phyloP scores from a whole-genome alignment of 2,113 vertebrate genomes.

The Platanista minor region DNA sequence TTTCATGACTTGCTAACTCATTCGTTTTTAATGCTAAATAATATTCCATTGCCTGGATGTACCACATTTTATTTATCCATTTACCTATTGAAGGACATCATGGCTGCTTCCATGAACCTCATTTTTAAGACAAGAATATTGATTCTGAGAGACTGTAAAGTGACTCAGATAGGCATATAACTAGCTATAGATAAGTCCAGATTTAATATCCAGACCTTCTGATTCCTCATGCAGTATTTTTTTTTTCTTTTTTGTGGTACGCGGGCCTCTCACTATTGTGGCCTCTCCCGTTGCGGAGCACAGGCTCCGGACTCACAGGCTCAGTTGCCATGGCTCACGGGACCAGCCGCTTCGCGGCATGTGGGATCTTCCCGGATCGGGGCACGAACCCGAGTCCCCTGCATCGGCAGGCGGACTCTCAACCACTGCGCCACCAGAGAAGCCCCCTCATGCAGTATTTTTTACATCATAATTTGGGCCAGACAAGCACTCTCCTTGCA shows the following conservation, averaged over 20 bases:
- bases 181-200: not conserved
- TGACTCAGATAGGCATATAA: not conserved
- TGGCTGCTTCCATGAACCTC: not conserved
- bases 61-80: not conserved
- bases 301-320: no score
- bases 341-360: no score
- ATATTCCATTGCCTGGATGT: not conserved
- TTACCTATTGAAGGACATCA: not conserved
- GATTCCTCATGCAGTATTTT: not conserved
- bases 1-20: not conserved
- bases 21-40: not conserved
- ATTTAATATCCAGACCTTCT: not conserved
- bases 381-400: no score
- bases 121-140: not conserved
- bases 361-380: no score
- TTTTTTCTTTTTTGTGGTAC: no score
- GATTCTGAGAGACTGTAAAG: not conserved
- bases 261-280: no score
- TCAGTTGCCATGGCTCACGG: no score
- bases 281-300: no score
- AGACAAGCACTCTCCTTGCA: not conserved
- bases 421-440: no score
- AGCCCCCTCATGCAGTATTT: not conserved
- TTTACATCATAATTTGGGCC: not conserved
- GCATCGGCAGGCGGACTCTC: no score